phyloP scores from a whole-genome alignment of 1,140 invertebrate genomes.

The Drosophila nebulosa region DNA sequence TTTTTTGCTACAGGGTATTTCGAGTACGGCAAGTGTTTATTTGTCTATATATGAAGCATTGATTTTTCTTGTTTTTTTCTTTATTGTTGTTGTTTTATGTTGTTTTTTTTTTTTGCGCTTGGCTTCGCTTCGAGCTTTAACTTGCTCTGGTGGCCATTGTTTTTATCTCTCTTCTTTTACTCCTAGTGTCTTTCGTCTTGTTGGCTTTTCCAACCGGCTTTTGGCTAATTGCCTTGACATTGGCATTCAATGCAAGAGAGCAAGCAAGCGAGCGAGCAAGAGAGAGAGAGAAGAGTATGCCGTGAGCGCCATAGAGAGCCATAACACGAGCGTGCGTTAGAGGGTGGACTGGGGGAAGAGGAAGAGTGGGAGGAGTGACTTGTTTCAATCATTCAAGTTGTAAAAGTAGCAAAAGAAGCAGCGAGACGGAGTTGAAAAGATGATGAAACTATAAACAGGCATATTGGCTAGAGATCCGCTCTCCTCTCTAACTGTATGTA shows the following conservation, averaged over 20 bases:
- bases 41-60: background rate
- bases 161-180: constrained; percentile 20
- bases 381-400: constrained; percentile 54
- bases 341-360: background rate
- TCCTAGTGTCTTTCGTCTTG: constrained; percentile 25
- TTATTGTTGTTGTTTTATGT: background rate
- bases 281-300: background rate
- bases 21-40: background rate
- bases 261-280: background rate
- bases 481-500: constrained; percentile 21
- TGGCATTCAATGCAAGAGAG: constrained; percentile 57
- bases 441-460: constrained; percentile 45
- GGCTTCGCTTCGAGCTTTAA: constrained; percentile 41
- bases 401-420: background rate
- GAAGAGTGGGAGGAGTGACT: constrained; percentile 4
- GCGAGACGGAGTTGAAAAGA: background rate
- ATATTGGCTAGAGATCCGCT: constrained; percentile 17
- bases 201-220: constrained; percentile 77
- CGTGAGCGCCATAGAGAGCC: background rate
- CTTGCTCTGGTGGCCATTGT: constrained; percentile 57
- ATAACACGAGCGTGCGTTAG: background rate
- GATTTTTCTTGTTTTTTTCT: background rate
- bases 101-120: constrained; percentile 28
- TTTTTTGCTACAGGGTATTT: background rate
- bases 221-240: constrained; percentile 78